Evolutionary conservation across 2,888 invertebrate species (phyloP).

Genomic region (Trilocha varians): DNA sequence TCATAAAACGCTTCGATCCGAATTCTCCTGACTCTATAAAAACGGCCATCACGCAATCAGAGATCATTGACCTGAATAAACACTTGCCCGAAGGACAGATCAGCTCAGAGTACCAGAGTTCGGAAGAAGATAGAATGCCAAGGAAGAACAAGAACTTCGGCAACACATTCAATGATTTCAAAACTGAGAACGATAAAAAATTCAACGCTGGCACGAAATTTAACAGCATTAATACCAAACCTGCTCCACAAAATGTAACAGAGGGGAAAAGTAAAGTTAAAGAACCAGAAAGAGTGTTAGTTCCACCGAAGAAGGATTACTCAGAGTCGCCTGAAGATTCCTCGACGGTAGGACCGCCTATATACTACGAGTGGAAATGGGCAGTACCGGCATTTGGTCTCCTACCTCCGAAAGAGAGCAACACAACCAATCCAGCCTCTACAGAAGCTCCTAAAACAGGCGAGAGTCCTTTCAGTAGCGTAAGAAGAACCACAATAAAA

Average conservation of each 20-base stretch:
- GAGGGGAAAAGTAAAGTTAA: constrained; percentile 16
- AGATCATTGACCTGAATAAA: constrained; percentile 50
- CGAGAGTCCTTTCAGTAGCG: constrained; percentile 44
- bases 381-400: constrained; percentile 74
- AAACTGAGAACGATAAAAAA: constrained; percentile 36
- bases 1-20: constrained; percentile 64
- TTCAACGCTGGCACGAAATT: constrained; percentile 32
- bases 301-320: constrained; percentile 71
- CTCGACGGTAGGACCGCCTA: constrained; percentile 75
- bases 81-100: constrained; percentile 51
- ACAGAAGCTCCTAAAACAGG: constrained; percentile 24
- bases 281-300: constrained; percentile 44
- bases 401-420: constrained; percentile 65
- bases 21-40: constrained; percentile 47
- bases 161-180: constrained; percentile 39
- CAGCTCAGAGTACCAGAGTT: constrained; percentile 49
- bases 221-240: constrained; percentile 42
- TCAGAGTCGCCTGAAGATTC: constrained; percentile 31
- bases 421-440: constrained; percentile 38
- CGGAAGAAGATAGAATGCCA: constrained; percentile 51
- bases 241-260: constrained; percentile 9
- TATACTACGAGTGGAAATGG: constrained; percentile 79
- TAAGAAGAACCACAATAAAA: constrained; percentile 41
- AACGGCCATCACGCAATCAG: constrained; percentile 53
- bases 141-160: constrained; percentile 41